phyloP scores from a whole-genome alignment of 2,113 vertebrate genomes.

The Lanius ludovicianus region DNA sequence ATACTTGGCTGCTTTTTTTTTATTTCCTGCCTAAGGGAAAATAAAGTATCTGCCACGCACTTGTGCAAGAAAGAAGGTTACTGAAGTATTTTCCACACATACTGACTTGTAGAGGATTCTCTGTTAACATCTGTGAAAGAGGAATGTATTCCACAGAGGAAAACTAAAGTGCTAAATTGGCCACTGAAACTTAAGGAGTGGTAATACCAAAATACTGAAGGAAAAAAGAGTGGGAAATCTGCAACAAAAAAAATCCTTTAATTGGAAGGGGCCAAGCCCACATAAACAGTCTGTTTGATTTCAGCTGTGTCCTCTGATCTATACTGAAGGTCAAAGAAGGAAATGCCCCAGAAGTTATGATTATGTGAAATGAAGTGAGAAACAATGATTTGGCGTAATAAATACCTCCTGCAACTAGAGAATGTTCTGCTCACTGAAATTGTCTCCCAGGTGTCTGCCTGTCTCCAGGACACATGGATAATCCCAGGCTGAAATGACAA shows the following conservation, averaged over 20 bases:
- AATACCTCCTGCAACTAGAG: constrained; percentile 64
- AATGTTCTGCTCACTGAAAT: constrained; percentile 62
- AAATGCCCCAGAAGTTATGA: constrained; percentile 70
- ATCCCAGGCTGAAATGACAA: constrained; percentile 63
- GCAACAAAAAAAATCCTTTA: not conserved
- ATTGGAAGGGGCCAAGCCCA: constrained; percentile 49
- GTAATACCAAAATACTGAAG: constrained; percentile 5
- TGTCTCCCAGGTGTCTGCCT: constrained; percentile 39
- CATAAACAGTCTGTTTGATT: constrained; percentile 47
- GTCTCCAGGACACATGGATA: constrained; percentile 26
- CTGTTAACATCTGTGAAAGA: not conserved
- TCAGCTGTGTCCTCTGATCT: constrained; percentile 71
- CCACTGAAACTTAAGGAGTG: not conserved
- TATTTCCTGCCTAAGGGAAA: not conserved
- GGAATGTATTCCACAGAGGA: not conserved
- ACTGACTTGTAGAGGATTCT: not conserved
- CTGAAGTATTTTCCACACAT: not conserved
- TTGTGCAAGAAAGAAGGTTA: not conserved
- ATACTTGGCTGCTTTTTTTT: not conserved
- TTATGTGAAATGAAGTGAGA: constrained; percentile 78
- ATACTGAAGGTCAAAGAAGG: constrained; percentile 72
- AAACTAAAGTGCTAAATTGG: not conserved
- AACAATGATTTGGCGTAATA: constrained; percentile 69
- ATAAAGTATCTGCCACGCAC: not conserved
- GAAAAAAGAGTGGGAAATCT: not conserved